A percentile compares a stretch with the other conserved stretches of the same genome.
phyloP scores from a whole-genome alignment of 2,888 invertebrate species.

The Ischnus inquisitorius region DNA sequence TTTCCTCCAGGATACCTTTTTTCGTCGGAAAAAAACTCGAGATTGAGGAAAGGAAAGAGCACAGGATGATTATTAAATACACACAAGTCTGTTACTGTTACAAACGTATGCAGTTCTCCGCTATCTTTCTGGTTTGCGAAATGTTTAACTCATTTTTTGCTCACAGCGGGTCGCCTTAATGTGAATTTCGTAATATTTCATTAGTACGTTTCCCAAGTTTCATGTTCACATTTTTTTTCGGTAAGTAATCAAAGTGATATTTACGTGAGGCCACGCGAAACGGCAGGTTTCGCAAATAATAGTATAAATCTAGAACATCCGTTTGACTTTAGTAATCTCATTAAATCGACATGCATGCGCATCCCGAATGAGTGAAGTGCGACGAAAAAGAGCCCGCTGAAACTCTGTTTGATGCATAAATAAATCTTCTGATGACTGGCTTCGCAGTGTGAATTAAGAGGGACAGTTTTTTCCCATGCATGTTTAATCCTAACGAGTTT shows the following conservation, averaged over 20 bases:
- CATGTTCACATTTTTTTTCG: not conserved
- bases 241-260: not conserved
- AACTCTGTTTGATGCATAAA: not conserved
- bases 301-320: not conserved
- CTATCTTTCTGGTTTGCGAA: not conserved
- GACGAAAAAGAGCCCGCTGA: not conserved
- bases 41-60: not conserved
- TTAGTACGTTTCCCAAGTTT: not conserved
- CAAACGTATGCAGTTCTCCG: not conserved
- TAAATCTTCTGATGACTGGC: not conserved
- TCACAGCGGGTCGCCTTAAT: not conserved
- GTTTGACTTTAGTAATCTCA: not conserved
- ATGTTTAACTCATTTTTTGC: not conserved
- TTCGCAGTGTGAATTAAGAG: not conserved
- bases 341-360: conserved; percentile 9
- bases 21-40: not conserved
- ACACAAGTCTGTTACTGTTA: not conserved
- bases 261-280: not conserved
- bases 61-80: not conserved
- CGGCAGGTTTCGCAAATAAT: not conserved
- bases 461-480: not conserved
- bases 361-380: not conserved
- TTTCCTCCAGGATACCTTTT: not conserved
- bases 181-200: not conserved
- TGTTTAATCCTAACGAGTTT: not conserved